These are phyloP conservation scores for Chromobotia macracanthus DNA, from an alignment of 2,797 vertebrate species.

Conservation along the genomic window DNA sequence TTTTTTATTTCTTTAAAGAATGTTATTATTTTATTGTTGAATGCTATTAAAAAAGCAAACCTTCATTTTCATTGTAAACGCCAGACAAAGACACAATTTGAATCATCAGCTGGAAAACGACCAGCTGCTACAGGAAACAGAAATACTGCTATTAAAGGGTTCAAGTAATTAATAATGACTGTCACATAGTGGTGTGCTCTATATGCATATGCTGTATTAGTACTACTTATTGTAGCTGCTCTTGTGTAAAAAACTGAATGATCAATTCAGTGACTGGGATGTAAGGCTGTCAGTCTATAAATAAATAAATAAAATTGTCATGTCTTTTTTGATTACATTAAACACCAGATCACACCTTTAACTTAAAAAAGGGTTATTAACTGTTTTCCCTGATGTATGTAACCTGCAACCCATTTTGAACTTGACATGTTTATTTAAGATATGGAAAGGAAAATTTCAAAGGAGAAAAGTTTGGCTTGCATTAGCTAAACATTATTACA, in stretches of 20 bases:
- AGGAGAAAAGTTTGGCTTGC: not conserved
- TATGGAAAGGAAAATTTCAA: not conserved
- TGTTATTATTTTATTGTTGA: too few relatives aligned
- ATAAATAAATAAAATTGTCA: not conserved
- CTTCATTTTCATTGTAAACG: not conserved
- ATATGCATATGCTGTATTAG: too few relatives aligned
- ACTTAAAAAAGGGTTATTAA: not conserved
- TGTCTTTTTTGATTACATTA: not conserved
- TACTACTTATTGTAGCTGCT: too few relatives aligned
- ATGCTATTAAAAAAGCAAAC: not conserved
- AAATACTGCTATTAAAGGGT: not conserved
- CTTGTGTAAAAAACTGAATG: too few relatives aligned
- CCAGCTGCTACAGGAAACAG: not conserved
- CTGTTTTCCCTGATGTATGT: not conserved
- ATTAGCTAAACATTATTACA: slow-evolving; percentile 19
- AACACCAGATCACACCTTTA: not conserved
- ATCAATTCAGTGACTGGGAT: not conserved
- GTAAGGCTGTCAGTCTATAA: not conserved
- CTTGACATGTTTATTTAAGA: not conserved
- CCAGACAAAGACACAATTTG: not conserved
- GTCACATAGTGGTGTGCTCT: too few relatives aligned
- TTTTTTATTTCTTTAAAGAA: too few relatives aligned
- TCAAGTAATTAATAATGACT: not conserved
- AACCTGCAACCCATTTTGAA: not conserved
- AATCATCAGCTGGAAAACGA: not conserved